A percentile compares a stretch with the other conserved stretches of the same genome.
Evolutionary conservation across 2,888 invertebrate species (phyloP).

Genomic region (Hipparchia sbordonii): DNA sequence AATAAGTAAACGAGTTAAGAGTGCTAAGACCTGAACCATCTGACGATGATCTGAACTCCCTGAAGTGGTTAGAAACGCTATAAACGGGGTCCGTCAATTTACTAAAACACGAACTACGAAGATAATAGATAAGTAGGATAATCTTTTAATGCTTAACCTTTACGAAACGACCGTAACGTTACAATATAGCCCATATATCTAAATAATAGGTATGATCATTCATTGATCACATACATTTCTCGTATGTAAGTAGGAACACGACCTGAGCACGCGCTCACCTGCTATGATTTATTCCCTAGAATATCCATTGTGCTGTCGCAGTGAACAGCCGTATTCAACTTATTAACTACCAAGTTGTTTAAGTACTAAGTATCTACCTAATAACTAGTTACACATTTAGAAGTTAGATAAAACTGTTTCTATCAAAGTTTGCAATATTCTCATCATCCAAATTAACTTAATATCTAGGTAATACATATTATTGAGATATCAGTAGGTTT

Average conservation of each 20-base stretch:
- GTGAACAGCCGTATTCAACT: constrained; percentile 58
- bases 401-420: neutral
- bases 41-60: too few relatives aligned
- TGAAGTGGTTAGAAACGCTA: too few relatives aligned
- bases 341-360: constrained; percentile 51
- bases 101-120: too few relatives aligned
- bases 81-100: too few relatives aligned
- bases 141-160: too few relatives aligned
- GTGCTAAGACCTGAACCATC: too few relatives aligned
- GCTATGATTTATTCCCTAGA: constrained; percentile 70
- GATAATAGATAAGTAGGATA: too few relatives aligned
- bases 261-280: constrained; percentile 66
- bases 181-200: constrained; percentile 44
- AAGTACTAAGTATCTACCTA: neutral
- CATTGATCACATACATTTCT: constrained; percentile 43
- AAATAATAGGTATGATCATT: constrained; percentile 18
- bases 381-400: neutral
- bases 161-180: too few relatives aligned
- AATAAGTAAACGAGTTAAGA: too few relatives aligned
- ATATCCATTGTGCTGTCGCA: constrained; percentile 73
- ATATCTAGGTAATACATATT: too few relatives aligned
- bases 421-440: neutral
- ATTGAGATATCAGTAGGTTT: too few relatives aligned
- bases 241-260: constrained; percentile 41
- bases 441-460: too few relatives aligned